phyloP scores from a whole-genome alignment of 1,140 invertebrate genomes.

The Globodera rostochiensis region DNA sequence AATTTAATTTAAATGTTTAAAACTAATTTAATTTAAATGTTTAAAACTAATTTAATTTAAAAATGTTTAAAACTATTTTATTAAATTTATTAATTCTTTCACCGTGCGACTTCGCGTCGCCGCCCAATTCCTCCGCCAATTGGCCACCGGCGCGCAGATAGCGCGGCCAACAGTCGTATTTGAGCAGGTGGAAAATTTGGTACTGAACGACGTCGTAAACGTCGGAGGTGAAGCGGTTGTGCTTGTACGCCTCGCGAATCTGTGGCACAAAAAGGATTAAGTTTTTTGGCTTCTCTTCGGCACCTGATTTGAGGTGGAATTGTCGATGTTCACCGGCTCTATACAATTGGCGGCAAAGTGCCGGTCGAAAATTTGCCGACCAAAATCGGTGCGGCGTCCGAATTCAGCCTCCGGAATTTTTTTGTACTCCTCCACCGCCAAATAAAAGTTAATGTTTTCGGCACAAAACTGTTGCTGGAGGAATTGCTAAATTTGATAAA shows the following conservation, averaged over 20 bases:
- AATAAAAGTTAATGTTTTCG: constrained; percentile 63
- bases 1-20: neutral
- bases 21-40: too few species aligned
- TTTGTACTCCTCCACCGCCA: constrained; percentile 63
- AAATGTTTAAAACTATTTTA: too few species aligned
- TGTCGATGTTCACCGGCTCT: constrained; percentile 64
- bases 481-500: constrained; percentile 50
- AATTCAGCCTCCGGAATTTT: constrained; percentile 46
- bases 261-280: neutral
- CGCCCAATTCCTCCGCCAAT: constrained; percentile 37
- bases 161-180: constrained; percentile 64
- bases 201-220: constrained; percentile 62
- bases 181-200: constrained; percentile 63
- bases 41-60: neutral
- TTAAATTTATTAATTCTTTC: neutral
- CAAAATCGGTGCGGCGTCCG: constrained; percentile 36
- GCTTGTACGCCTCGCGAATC: constrained; percentile 53
- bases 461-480: constrained; percentile 64
- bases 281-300: neutral
- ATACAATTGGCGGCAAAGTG: constrained; percentile 63
- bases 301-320: constrained; percentile 55
- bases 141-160: constrained; percentile 58
- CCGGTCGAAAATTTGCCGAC: constrained; percentile 55
- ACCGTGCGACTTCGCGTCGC: constrained; percentile 27
- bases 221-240: constrained; percentile 46